phyloP scores from a whole-genome alignment of 92 coral and sea anemone species.

The Epizoanthus fatuus region DNA sequence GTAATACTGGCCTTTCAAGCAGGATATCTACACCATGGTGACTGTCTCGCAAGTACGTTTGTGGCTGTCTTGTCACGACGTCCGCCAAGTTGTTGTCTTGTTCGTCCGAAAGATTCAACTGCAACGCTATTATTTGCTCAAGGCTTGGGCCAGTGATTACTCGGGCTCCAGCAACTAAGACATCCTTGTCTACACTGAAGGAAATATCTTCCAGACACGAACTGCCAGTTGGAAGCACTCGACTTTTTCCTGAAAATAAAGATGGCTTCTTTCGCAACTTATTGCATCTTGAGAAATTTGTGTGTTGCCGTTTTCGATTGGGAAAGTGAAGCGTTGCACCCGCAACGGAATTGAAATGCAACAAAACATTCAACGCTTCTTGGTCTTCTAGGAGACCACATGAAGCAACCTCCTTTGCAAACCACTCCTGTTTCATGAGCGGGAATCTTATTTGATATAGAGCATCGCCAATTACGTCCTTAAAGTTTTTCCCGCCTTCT shows the following conservation, averaged over 20 bases:
- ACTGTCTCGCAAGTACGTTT: background rate
- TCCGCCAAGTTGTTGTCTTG: background rate
- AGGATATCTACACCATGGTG: too few relatives aligned
- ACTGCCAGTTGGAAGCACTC: background rate
- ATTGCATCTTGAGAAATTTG: background rate
- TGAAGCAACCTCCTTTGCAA: constrained; percentile 28
- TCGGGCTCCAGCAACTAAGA: constrained; percentile 6
- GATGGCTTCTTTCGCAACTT: background rate
- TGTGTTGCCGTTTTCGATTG: background rate
- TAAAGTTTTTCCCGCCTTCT: constrained; percentile 7
- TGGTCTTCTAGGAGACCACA: constrained; percentile 15
- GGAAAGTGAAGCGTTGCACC: background rate
- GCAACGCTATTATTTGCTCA: background rate
- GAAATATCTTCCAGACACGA: background rate
- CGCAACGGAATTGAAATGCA: constrained; percentile 8
- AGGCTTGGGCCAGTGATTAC: background rate
- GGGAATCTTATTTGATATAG: constrained; percentile 39
- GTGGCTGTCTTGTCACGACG: background rate
- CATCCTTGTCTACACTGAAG: background rate
- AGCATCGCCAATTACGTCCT: constrained; percentile 37
- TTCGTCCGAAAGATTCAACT: background rate
- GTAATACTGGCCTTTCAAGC: too few relatives aligned
- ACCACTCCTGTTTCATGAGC: constrained; percentile 28
- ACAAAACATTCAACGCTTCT: background rate
- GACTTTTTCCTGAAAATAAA: background rate